phyloP scores from a whole-genome alignment of 2,888 invertebrate genomes.

The Loripinus fragilis region DNA sequence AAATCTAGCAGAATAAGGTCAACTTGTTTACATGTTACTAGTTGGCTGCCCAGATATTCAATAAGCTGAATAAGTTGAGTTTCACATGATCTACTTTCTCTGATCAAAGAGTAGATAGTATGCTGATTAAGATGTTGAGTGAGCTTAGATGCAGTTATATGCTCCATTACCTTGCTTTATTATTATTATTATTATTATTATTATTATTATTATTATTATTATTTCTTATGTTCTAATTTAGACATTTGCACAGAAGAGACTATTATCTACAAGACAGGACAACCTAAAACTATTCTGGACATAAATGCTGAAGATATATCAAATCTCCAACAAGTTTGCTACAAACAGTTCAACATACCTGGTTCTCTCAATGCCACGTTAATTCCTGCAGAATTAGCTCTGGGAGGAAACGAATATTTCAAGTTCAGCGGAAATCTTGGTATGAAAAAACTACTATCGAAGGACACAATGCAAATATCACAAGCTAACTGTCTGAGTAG shows the following conservation, averaged over 20 bases:
- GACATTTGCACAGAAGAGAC: neutral
- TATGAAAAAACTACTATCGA: neutral
- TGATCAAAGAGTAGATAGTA: no score
- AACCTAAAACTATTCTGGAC: neutral
- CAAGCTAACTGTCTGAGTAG: neutral
- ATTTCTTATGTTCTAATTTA: no score
- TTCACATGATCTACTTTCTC: no score
- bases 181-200: no score
- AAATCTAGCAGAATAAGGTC: no score
- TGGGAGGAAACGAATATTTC: conserved; percentile 1
- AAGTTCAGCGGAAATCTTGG: neutral
- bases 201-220: no score
- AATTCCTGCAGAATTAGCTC: neutral
- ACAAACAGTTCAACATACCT: neutral
- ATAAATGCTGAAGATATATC: neutral
- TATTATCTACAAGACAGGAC: neutral
- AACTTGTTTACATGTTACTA: no score
- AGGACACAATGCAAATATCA: neutral
- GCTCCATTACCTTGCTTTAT: no score
- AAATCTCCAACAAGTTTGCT: neutral
- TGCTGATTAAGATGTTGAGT: no score
- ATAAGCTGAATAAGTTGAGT: no score
- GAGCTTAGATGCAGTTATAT: no score
- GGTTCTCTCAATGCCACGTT: neutral
- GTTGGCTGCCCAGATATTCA: no score